Conservation (phyloP, 2,797 vertebrate genomes). For the Echiichthys vipera region DNA sequence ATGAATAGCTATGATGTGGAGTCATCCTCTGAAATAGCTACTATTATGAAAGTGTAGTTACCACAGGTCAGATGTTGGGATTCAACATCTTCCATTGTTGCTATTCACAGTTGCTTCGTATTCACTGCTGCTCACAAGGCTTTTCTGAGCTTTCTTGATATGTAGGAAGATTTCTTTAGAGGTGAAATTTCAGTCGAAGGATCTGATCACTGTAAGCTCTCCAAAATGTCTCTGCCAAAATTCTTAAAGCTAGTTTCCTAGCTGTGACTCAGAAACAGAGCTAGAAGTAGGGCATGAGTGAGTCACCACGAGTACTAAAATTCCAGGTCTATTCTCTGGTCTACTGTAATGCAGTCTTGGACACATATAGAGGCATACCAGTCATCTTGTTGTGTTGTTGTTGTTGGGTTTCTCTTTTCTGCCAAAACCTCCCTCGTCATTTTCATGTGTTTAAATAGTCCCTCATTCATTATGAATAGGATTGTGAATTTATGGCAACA, state of each 20-base stretch:
- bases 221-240: slow-evolving; percentile 63
- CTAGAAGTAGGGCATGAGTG: slow-evolving; percentile 69
- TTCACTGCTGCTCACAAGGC: background rate
- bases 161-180: slow-evolving; percentile 22
- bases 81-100: slow-evolving; percentile 11
- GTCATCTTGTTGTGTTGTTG: background rate
- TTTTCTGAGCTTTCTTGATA: slow-evolving; percentile 21
- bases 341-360: no score
- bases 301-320: slow-evolving; percentile 54
- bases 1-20: slow-evolving; percentile 42
- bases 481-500: background rate
- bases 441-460: background rate
- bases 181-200: slow-evolving; percentile 47
- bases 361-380: background rate
- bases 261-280: slow-evolving; percentile 61
- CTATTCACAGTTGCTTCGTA: slow-evolving; percentile 9
- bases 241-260: slow-evolving; percentile 61
- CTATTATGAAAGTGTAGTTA: slow-evolving; percentile 26
- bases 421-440: background rate
- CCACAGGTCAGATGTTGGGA: background rate
- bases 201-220: slow-evolving; percentile 54
- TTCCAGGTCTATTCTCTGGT: slow-evolving; percentile 32
- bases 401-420: background rate
- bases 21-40: slow-evolving; percentile 26
- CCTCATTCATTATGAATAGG: background rate